phyloP scores from a whole-genome alignment of 2,888 invertebrate genomes.

The Helobdella robusta region DNA sequence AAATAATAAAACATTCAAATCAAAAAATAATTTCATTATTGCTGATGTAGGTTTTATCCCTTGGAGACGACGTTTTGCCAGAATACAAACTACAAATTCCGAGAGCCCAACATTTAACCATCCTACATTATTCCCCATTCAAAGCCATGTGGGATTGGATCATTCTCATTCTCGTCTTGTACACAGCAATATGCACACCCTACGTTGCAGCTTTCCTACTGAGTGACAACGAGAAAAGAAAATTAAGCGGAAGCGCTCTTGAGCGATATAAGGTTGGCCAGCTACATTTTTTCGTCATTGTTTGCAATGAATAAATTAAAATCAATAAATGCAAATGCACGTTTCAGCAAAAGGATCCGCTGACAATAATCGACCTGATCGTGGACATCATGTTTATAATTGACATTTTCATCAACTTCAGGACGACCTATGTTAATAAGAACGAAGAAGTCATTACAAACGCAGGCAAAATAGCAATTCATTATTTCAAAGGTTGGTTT shows the following conservation, averaged over 20 bases:
- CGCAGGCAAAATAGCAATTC: constrained; percentile 91
- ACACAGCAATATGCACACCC: constrained; percentile 96
- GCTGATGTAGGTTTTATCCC: constrained; percentile 71
- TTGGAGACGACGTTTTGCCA: constrained; percentile 88
- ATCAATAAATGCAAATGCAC: constrained; percentile 45
- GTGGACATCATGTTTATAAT: constrained; percentile 79
- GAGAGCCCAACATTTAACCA: constrained; percentile 90
- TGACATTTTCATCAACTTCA: constrained; percentile 97
- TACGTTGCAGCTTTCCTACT: constrained; percentile 96
- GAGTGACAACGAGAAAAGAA: constrained; percentile 58
- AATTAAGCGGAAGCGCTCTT: background rate
- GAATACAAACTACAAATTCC: constrained; percentile 92
- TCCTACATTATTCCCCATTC: constrained; percentile 95
- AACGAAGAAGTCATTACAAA: constrained; percentile 96
- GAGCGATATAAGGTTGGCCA: constrained; percentile 51
- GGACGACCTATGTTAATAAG: constrained; percentile 93
- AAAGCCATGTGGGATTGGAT: constrained; percentile 99
- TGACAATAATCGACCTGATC: constrained; percentile 90
- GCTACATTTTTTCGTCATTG: constrained; percentile 14
- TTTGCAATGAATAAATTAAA: background rate
- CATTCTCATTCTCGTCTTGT: constrained; percentile 85
- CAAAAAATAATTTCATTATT: background rate
- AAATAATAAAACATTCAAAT: background rate
- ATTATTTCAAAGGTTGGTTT: constrained; percentile 98
- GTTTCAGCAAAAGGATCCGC: constrained; percentile 54